Conservation (phyloP, 64 coral and sea anemone genomes). For the Pocillopora damicornis region DNA sequence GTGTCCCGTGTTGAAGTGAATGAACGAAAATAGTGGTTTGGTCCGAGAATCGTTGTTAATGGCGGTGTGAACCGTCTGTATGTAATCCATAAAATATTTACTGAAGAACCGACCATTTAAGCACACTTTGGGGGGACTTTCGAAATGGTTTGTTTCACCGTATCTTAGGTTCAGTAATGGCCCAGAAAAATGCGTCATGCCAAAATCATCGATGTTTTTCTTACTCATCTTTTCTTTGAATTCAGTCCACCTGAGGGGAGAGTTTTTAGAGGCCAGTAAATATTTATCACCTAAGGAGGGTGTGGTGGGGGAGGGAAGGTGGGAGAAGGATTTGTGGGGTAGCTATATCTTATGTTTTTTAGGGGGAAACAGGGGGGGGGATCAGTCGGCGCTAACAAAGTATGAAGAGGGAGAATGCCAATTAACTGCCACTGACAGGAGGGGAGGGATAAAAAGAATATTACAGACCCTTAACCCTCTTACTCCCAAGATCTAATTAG, state of each 20-base stretch:
- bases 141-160: constrained; percentile 58
- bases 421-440: too few relatives aligned
- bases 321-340: too few relatives aligned
- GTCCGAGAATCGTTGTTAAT: background rate
- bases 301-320: too few relatives aligned
- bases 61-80: background rate
- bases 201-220: constrained; percentile 68
- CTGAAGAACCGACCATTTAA: constrained; percentile 73
- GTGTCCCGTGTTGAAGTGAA: constrained; percentile 50
- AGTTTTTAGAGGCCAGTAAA: background rate
- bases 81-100: constrained; percentile 65
- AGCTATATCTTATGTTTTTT: background rate
- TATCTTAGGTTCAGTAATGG: constrained; percentile 40
- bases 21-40: constrained; percentile 17
- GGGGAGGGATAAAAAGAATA: too few relatives aligned
- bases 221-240: constrained; percentile 32
- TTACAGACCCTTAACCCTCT: too few relatives aligned
- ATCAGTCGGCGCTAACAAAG: too few relatives aligned
- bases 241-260: constrained; percentile 53
- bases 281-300: too few relatives aligned
- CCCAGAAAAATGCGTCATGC: constrained; percentile 67
- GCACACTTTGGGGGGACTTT: constrained; percentile 54
- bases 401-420: too few relatives aligned
- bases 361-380: too few relatives aligned
- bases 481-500: too few relatives aligned